phyloP scores from a whole-genome alignment of 1,140 invertebrate species.

The Melanaphis sacchari region DNA sequence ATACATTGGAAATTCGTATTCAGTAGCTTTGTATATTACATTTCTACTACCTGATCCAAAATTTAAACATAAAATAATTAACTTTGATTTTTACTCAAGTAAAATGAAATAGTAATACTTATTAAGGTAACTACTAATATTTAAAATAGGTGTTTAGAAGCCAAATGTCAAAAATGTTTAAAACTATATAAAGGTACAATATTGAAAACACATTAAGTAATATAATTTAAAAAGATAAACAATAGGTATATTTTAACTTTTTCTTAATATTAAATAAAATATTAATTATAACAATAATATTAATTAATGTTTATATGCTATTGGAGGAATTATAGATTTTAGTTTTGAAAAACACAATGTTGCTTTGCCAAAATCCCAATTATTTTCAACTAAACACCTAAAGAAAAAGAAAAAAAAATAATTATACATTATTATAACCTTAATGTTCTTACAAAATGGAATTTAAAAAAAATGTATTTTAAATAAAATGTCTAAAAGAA shows the following conservation, averaged over 20 bases:
- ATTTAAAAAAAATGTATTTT: neutral
- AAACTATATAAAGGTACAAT: neutral
- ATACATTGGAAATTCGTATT: neutral
- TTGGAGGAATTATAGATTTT: conserved; percentile 24
- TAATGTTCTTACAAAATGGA: neutral
- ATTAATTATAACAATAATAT: neutral
- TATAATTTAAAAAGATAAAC: neutral
- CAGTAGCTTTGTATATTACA: neutral
- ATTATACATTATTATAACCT: neutral
- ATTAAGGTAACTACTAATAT: neutral
- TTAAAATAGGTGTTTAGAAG: neutral
- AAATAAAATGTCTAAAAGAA: neutral
- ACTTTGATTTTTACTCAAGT: neutral
- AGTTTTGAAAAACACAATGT: conserved; percentile 28
- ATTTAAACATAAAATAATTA: neutral
- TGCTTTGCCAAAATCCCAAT: conserved; percentile 42
- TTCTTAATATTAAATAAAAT: neutral
- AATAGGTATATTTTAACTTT: neutral
- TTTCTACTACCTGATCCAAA: neutral
- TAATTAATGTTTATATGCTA: neutral
- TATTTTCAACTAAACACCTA: conserved; percentile 42
- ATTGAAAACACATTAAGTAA: neutral
- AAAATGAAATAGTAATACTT: neutral
- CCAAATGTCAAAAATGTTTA: neutral
- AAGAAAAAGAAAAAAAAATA: neutral